A percentile compares a stretch with the other conserved stretches of the same genome.
These are phyloP conservation scores for Atrichornis clamosus DNA, from an alignment of 2,113 vertebrate species.

Conservation along the genomic window DNA sequence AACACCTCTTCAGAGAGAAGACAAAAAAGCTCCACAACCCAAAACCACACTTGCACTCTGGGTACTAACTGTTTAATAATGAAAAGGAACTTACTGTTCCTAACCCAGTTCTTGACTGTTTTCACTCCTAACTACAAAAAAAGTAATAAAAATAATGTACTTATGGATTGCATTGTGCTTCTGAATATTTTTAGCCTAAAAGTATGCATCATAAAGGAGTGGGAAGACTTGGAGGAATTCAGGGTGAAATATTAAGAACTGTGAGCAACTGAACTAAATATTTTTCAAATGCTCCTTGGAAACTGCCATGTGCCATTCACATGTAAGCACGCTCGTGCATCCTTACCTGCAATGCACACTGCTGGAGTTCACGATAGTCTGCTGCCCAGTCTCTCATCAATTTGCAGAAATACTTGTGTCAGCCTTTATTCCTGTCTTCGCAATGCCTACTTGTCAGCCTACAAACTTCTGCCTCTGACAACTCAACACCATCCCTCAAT, in stretches of 20 bases:
- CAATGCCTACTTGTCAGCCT: background rate
- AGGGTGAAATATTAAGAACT: background rate
- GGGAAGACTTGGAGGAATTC: background rate
- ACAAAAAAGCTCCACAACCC: background rate
- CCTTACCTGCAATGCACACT: background rate
- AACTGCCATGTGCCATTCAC: background rate
- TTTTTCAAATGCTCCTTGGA: background rate
- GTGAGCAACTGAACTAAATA: background rate
- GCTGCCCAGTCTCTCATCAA: background rate
- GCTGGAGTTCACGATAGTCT: background rate
- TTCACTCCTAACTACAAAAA: background rate
- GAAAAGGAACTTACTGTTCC: background rate
- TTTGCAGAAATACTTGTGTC: background rate
- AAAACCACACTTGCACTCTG: background rate
- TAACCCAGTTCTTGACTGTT: background rate
- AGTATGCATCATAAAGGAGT: background rate
- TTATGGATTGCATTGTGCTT: background rate
- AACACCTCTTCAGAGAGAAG: background rate
- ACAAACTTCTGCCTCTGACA: background rate
- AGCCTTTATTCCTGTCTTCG: background rate
- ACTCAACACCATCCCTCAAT: fast-evolving
- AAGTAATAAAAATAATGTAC: background rate
- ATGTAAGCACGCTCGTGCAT: fast-evolving
- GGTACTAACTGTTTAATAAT: background rate
- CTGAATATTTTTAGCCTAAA: background rate